phyloP scores from a whole-genome alignment of 1,140 invertebrate species.

The Gonatopus flavifemur region DNA sequence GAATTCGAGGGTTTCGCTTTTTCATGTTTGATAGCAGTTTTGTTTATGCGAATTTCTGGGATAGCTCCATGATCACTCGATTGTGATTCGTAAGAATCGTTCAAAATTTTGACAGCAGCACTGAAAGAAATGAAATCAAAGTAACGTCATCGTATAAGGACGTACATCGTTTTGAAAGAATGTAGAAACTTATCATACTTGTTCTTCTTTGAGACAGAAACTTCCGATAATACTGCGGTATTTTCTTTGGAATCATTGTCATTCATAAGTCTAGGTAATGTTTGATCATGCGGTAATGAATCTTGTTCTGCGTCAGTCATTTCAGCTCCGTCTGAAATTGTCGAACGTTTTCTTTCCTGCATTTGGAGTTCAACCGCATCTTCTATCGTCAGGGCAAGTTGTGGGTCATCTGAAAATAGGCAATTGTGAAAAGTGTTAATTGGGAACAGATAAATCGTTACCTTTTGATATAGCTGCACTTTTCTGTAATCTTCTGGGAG shows the following conservation, averaged over 20 bases:
- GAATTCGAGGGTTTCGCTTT: too few relatives aligned
- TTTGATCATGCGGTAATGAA: constrained; percentile 26
- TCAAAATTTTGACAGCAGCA: background rate
- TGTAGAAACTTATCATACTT: too few relatives aligned
- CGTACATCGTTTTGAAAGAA: too few relatives aligned
- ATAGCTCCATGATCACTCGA: constrained; percentile 21
- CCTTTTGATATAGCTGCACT: too few relatives aligned
- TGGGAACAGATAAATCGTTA: too few relatives aligned
- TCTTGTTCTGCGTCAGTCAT: constrained; percentile 32
- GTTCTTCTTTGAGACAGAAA: too few relatives aligned
- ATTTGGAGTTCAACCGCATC: background rate
- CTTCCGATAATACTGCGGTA: too few relatives aligned
- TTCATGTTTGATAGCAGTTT: too few relatives aligned
- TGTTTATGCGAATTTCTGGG: constrained; percentile 39
- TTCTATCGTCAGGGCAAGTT: constrained; percentile 1
- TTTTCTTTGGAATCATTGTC: constrained; percentile 1
- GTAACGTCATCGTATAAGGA: too few relatives aligned
- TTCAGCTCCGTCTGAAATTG: constrained; percentile 27
- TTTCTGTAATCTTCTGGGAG: constrained; percentile 39
- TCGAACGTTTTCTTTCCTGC: constrained; percentile 1
- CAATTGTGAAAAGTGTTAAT: constrained; percentile 4
- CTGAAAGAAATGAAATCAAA: constrained; percentile 15
- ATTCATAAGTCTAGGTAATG: background rate
- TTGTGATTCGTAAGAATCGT: constrained; percentile 21
- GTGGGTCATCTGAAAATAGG: background rate